Evolutionary conservation across 2,888 invertebrate genomes (phyloP).

Genomic region (Acronicta aceris): DNA sequence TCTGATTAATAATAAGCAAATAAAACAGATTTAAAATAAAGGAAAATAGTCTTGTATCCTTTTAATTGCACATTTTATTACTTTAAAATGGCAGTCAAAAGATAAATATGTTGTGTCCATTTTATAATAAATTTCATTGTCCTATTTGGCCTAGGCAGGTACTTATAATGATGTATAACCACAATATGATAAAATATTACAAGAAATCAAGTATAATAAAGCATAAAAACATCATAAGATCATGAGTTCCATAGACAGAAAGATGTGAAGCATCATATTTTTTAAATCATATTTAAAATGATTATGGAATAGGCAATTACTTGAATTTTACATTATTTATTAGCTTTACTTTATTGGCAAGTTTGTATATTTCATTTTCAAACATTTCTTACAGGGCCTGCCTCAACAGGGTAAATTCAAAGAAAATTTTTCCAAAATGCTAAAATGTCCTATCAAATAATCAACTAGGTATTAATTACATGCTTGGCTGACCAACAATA

Average conservation of each 20-base stretch:
- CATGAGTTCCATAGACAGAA: constrained; percentile 3
- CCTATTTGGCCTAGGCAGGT: constrained; percentile 22
- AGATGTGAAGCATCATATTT: no score
- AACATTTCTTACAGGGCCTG: constrained; percentile 20
- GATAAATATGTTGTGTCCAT: background rate
- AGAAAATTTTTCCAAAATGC: constrained; percentile 37
- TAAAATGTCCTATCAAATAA: constrained; percentile 47
- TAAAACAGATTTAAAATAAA: constrained; percentile 4
- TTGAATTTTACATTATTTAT: constrained; percentile 1
- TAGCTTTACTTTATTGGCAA: constrained; percentile 10
- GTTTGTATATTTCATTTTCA: constrained; percentile 3
- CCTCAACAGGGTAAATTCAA: constrained; percentile 42
- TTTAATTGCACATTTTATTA: constrained; percentile 33
- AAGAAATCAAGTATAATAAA: constrained; percentile 2
- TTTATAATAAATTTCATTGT: constrained; percentile 15
- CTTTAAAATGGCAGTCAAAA: constrained; percentile 26
- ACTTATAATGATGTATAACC: constrained; percentile 14
- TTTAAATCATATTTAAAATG: constrained; percentile 14
- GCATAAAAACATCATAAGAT: background rate
- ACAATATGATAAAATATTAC: constrained; percentile 8
- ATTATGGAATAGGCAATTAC: constrained; percentile 1
- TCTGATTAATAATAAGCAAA: constrained; percentile 11
- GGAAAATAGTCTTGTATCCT: constrained; percentile 11
- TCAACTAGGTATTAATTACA: constrained; percentile 8
- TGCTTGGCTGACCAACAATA: constrained; percentile 38